phyloP scores from a whole-genome alignment of 2,113 vertebrate species.

The Callaeas wilsoni region DNA sequence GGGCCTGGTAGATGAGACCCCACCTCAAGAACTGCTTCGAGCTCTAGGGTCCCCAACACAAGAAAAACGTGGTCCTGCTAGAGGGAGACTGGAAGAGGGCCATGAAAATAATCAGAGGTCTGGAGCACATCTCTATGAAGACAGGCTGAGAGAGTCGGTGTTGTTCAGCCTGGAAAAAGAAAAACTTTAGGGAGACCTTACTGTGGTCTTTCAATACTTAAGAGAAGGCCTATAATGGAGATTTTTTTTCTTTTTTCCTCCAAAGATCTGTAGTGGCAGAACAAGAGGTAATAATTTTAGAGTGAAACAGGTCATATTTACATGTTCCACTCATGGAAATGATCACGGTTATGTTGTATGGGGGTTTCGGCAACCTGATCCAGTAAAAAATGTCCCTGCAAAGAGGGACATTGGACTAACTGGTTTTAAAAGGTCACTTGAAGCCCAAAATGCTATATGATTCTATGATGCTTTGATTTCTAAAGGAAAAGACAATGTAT shows the following conservation, averaged over 20 bases:
- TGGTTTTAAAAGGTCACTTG: not conserved
- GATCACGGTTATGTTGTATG: not conserved
- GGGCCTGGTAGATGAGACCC: too few species aligned
- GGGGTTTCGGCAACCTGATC: not conserved
- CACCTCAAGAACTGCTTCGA: not conserved
- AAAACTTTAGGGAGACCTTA: accelerated
- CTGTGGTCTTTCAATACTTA: not conserved
- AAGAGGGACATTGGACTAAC: not conserved
- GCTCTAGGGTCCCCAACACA: not conserved
- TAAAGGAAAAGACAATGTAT: not conserved
- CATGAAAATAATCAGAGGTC: not conserved
- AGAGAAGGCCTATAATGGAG: not conserved
- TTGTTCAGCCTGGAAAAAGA: not conserved
- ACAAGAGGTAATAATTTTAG: not conserved
- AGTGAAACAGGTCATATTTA: not conserved
- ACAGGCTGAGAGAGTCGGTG: not conserved
- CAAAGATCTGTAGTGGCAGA: not conserved
- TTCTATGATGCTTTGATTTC: not conserved
- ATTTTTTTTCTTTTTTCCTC: not conserved
- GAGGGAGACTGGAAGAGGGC: not conserved
- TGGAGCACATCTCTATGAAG: not conserved
- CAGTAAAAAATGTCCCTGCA: not conserved
- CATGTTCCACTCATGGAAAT: not conserved
- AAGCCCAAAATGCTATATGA: not conserved
- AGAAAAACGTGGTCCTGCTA: too few species aligned